phyloP scores from a whole-genome alignment of 2,113 vertebrate genomes.

The Ictalurus punctatus region DNA sequence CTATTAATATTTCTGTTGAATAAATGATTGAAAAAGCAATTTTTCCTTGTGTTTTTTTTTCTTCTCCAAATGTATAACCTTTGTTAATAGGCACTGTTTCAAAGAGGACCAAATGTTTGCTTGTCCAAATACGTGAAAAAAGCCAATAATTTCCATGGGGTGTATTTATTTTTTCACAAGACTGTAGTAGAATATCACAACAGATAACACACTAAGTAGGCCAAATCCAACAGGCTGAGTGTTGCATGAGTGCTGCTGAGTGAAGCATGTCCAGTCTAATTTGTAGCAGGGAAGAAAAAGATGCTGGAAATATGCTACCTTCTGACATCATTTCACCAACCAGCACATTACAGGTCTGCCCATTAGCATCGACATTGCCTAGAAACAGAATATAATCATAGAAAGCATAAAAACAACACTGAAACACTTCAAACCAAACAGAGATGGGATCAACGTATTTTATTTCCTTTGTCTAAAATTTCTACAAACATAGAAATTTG shows the following conservation, averaged over 20 bases:
- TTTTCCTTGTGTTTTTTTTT: no score
- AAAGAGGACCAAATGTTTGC: no score
- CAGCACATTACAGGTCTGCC: background rate
- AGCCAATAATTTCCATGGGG: no score
- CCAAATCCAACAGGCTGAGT: slow-evolving; percentile 3
- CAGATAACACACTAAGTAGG: slow-evolving; percentile 1
- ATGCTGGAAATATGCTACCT: background rate
- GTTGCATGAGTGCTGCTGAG: no score
- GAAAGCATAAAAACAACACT: background rate
- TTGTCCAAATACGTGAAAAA: no score
- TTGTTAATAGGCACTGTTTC: no score
- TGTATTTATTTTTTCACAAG: no score
- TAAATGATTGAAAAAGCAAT: no score
- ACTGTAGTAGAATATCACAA: background rate
- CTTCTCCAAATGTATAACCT: no score
- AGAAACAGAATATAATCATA: background rate
- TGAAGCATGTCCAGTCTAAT: slow-evolving; percentile 1
- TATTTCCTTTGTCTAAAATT: slow-evolving; percentile 53
- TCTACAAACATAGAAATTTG: slow-evolving; percentile 60
- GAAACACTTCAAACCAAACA: background rate
- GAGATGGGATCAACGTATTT: slow-evolving; percentile 27
- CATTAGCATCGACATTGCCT: no score
- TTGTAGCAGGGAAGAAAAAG: background rate
- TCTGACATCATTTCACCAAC: background rate
- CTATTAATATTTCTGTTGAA: no score